Evolutionary conservation across 2,113 vertebrate genomes (phyloP), one percentile per base, ranked within the genome.

Genomic region (Colius striatus): DNA sequence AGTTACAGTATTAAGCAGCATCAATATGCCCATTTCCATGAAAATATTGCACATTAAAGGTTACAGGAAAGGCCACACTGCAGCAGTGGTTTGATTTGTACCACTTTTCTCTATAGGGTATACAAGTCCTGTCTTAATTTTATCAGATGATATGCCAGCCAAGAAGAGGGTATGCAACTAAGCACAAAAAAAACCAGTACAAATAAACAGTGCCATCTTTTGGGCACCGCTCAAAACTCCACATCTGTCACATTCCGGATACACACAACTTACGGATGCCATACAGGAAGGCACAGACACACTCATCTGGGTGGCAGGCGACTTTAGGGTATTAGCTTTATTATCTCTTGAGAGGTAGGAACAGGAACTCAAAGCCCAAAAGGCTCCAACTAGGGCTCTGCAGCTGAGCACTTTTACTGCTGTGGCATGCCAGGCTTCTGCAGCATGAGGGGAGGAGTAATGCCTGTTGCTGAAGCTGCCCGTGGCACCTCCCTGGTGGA

Each of bases 131-230:
- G 51, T 91, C 91, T 92, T 84, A 87, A 95, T 96, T 97, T 94
- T 92, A 53, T 68, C 92, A 94, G 94, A 94, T 85, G 95, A 92
- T 81, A 66, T 50, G 53, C 67, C 94, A 89, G 74, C 53, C 85
- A 71, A 77, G 53, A 76, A 91, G 10, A 85, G 53, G 36, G 27
- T 54, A 71, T 65, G 32, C 87, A 93, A 97, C 96, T 97, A 97
- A 95, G 72, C 87, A 51, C 30, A 38, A 85, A 75, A 95, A 93
- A 92, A 97, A 83, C 34, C 50, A 53, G 68, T 73, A 97, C 94
- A 98, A 98, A 98, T 92, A 97, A 98, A 98, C 97, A 98, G 94
- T 97, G 98, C 98, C 98, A 98, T 96, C 98, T 98, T 98, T 98
- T 98, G 98, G 98, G 91, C 84, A 34, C 79, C 3, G 5, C 70